Percentiles rank a stretch among this genome's conserved stretches.
Evolutionary conservation across 2,888 invertebrate genomes (phyloP).

Genomic region (Aspidiotus destructor): DNA sequence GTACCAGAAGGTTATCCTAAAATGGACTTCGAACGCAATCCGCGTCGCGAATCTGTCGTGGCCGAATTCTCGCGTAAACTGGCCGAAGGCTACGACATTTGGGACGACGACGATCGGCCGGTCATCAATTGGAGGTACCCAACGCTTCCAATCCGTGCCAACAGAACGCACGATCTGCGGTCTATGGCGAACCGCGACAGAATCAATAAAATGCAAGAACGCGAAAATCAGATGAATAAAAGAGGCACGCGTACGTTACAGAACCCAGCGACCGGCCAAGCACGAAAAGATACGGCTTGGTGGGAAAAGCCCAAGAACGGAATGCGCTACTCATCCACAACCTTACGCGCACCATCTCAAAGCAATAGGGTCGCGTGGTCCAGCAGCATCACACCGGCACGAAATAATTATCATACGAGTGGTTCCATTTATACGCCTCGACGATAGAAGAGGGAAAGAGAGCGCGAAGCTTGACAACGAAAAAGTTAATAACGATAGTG

Average conservation of each 20-base stretch:
- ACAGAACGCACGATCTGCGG: constrained; percentile 22
- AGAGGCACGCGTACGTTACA: constrained; percentile 6
- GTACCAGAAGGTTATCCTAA: constrained; percentile 26
- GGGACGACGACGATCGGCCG: constrained; percentile 26
- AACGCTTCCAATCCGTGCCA: constrained; percentile 15
- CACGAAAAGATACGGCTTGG: constrained; percentile 22
- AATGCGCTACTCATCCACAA: not conserved
- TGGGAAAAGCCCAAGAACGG: constrained; percentile 19
- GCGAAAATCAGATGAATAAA: constrained; percentile 27
- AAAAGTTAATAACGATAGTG: too few relatives aligned
- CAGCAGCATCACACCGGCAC: not conserved
- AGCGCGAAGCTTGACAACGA: too few relatives aligned
- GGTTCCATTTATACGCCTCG: not conserved
- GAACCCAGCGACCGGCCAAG: not conserved
- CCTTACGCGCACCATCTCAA: not conserved
- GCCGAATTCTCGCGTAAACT: constrained; percentile 25
- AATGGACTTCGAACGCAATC: constrained; percentile 18
- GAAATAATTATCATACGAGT: not conserved
- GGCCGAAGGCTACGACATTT: constrained; percentile 26
- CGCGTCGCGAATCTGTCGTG: constrained; percentile 25
- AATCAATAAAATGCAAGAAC: constrained; percentile 22
- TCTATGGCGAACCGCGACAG: constrained; percentile 15
- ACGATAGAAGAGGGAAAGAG: not conserved
- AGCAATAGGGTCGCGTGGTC: not conserved
- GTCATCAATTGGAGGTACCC: constrained; percentile 27